A percentile compares a stretch with the other conserved stretches of the same genome.
Conservation (phyloP, 2,113 vertebrate genomes). For the Plecturocebus donacophilus region DNA sequence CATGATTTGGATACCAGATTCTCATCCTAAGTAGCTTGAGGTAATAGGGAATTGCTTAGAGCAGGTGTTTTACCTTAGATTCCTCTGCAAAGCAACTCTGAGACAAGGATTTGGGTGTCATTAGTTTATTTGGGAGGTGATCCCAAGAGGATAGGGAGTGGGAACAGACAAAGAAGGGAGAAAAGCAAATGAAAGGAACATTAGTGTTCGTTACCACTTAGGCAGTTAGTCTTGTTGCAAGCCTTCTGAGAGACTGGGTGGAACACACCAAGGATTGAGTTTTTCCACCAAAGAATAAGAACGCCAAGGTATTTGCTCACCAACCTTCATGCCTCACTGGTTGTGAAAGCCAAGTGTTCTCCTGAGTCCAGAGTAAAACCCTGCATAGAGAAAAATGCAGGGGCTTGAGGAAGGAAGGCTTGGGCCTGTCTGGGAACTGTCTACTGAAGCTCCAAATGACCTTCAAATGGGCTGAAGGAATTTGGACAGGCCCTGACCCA, state of each 20-base stretch:
- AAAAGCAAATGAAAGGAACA: background rate
- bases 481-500: fast-evolving
- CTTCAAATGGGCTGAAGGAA: background rate
- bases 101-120: background rate
- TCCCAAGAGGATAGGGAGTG: background rate
- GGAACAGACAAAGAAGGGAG: background rate
- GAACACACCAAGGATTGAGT: background rate
- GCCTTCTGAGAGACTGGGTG: background rate
- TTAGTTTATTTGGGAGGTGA: background rate
- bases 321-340: background rate
- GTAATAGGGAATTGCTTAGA: background rate
- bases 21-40: background rate
- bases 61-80: background rate
- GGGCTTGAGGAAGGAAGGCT: background rate
- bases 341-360: background rate
- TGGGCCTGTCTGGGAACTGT: background rate
- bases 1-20: background rate
- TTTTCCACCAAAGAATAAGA: background rate
- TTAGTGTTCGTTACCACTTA: background rate
- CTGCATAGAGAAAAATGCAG: background rate
- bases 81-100: background rate
- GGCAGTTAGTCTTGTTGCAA: background rate
- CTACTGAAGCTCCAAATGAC: background rate
- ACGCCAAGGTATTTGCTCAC: background rate
- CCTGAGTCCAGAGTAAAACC: background rate